Evolutionary conservation across 2,888 invertebrate genomes (phyloP).

Genomic region (Ptychoptera contaminata): DNA sequence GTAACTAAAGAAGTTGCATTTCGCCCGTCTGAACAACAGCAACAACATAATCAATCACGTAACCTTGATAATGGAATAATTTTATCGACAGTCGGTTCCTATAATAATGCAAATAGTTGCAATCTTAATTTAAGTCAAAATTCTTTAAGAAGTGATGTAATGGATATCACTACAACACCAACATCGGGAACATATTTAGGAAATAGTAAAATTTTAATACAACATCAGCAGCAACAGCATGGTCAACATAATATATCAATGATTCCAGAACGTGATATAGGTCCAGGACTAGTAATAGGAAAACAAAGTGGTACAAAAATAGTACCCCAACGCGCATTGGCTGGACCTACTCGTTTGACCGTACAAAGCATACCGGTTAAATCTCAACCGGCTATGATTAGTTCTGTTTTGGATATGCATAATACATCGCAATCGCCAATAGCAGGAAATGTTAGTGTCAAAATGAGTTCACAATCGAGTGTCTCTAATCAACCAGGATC

Average conservation of each 20-base stretch:
- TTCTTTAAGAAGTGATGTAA: no score
- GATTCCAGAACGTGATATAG: constrained; percentile 13
- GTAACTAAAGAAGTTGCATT: constrained; percentile 29
- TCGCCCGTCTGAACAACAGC: constrained; percentile 15
- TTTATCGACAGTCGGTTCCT: no score
- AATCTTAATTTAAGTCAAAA: no score
- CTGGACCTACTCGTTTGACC: constrained; percentile 40
- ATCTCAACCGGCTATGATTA: constrained; percentile 42
- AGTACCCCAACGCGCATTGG: constrained; percentile 25
- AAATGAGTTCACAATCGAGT: no score
- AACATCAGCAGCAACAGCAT: no score
- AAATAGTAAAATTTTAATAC: no score
- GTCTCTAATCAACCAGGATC: no score
- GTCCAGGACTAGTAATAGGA: constrained; percentile 1
- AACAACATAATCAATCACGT: background rate
- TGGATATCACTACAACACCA: no score
- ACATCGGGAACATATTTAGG: no score
- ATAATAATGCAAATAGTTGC: no score
- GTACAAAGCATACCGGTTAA: constrained; percentile 45
- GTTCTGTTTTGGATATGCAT: constrained; percentile 23
- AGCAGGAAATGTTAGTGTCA: background rate
- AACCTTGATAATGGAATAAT: no score
- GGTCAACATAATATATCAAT: constrained; percentile 3
- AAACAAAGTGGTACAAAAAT: constrained; percentile 14
- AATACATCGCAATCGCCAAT: constrained; percentile 5